Evolutionary conservation across 1,140 invertebrate species (phyloP), one percentile per base, ranked within the genome.

Genomic region (Bombus consobrinus): DNA sequence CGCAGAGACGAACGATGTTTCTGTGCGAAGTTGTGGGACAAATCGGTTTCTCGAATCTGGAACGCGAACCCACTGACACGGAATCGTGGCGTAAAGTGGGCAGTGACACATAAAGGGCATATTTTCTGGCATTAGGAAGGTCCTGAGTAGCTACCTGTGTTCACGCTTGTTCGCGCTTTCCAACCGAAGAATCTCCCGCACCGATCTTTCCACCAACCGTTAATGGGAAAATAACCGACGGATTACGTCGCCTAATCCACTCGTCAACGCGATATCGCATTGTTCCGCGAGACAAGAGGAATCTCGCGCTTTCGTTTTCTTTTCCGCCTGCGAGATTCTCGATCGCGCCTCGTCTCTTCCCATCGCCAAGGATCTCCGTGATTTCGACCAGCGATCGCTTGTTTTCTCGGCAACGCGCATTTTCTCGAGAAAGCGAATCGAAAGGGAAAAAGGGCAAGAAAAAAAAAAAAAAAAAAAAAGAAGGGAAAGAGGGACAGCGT

Each of bases 51-150:
- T 66, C 64, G n/a, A 66, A 53, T 47, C 32, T 41, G 25, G 32
- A 43, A 59, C 41, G 88, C 69, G 78, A 80, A 66, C 75, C 87
- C 66, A 78, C 69, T 88, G 89, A 91, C 89, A 90, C 76, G 73
- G 76, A 92, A 93, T 76, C 85, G 43, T 74, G 87, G 85, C 88
- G 92, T 90, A 93, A 95, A 94, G 93, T 94, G 93, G 93, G 92
- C 92, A 95, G 93, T 94, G 94, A 95, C 94, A 95, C 94, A 95
- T 95, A 94, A 95, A 94, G 91, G 93, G 93, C 94, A 95, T 94
- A 94, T 94, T 94, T 95, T 93, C 47, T 89, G 89, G 94, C 84
- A 94, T 95, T 95, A 95, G 87, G 53, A 66, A 69, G 87, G 83
- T 83, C 82, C 80, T 59, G 81, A 41, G 93, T 94, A 39, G 93